Percentiles rank a stretch among this genome's conserved stretches.
These are phyloP conservation scores for Chaetogeoica ovagalla DNA, from an alignment of 2,888 invertebrate genomes.

Conservation along the genomic window DNA sequence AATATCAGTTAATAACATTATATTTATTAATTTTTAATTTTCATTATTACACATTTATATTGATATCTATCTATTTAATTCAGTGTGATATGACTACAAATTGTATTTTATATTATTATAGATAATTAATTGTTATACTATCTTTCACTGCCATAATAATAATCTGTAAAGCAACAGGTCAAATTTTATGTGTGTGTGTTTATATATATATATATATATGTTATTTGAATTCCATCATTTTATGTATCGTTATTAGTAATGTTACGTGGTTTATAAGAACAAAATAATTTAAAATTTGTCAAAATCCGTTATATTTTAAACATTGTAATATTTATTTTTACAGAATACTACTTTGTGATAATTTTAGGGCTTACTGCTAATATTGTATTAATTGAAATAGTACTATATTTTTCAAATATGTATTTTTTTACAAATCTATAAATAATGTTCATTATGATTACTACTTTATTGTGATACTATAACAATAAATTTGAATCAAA, in stretches of 20 bases:
- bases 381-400: not conserved
- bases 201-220: too few relatives aligned
- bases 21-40: too few relatives aligned
- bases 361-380: not conserved
- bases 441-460: not conserved
- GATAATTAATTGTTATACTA: not conserved
- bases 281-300: not conserved
- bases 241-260: not conserved
- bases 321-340: not conserved
- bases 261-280: not conserved
- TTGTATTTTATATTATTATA: too few relatives aligned
- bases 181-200: not conserved
- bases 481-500: not conserved
- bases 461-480: too few relatives aligned
- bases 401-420: not conserved
- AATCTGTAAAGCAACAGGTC: not conserved
- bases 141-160: not conserved
- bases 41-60: too few relatives aligned
- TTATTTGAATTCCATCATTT: not conserved
- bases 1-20: too few relatives aligned
- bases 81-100: too few relatives aligned
- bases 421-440: not conserved
- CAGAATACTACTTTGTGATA: not conserved
- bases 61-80: too few relatives aligned
- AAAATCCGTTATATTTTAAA: constrained; percentile 11